Evolutionary conservation across 2,113 vertebrate genomes (phyloP), one percentile per base, ranked within the genome.

Genomic region (Dromaius novaehollandiae): DNA sequence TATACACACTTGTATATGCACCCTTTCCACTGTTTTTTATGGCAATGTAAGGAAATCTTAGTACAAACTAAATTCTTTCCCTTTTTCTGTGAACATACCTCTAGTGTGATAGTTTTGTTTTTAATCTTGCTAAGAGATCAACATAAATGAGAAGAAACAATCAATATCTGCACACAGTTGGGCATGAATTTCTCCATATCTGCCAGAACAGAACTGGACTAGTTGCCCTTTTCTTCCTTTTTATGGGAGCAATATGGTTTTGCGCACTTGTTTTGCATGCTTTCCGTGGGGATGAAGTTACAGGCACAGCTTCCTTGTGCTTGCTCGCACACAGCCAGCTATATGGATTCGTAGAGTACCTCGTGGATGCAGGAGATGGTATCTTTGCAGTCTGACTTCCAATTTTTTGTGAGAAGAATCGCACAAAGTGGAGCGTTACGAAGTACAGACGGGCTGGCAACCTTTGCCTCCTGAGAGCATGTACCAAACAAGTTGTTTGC

Each of bases 1-100:
- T 34, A 4, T 66, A 13, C 0, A 1, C 0, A 1, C 17, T 76
- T 34, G 14, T 50, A 26, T 21, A 20, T 3, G 5, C 2, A 7
- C 7, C 9, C 8, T 82, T 90, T 36, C 24, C 32, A 46, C 24
- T 8, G 4, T 55, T 79, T 94, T 94, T 75, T 73, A 30, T 63
- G 48, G 32, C 11, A 38, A 6, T 65, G 15, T 21, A n/a, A 63
- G 81, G 25, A 26, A 73, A 22, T 44, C 22, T 26, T 51, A 36
- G 48, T 9, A 9, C 22, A 81, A 44, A 64, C 32, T 6, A 53
- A 93, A 68, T 76, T 79, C 13, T 20, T 93, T 20, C 6, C 2
- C 8, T 22, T 73, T 71, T 77, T 36, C 53, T 77, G 25, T 70
- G 53, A 58, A 16, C 6, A 10, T 22, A 26, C 22, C 20, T 44